A percentile compares a stretch with the other conserved stretches of the same genome.
phyloP scores from a whole-genome alignment of 2,888 invertebrate genomes.

The Rapana venosa region DNA sequence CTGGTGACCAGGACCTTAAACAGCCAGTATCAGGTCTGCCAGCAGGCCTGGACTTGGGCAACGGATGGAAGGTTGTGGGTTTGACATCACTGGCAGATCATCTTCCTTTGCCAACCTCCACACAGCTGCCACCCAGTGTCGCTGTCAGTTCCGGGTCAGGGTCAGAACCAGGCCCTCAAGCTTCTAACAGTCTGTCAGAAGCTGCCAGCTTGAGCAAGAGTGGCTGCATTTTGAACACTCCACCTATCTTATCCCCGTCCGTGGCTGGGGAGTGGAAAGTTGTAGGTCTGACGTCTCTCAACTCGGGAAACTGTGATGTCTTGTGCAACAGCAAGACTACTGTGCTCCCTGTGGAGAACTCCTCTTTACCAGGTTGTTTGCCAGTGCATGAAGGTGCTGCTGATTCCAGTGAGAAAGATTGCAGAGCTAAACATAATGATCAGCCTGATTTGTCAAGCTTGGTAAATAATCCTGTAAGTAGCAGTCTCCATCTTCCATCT shows the following conservation, averaged over 20 bases:
- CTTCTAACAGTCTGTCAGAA: not conserved
- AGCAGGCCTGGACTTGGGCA: slow-evolving; percentile 22
- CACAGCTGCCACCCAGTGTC: too few species aligned
- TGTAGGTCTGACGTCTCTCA: slow-evolving; percentile 31
- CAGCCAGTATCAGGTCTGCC: not conserved
- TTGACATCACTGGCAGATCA: slow-evolving; percentile 29
- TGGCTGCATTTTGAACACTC: not conserved
- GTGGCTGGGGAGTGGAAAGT: slow-evolving; percentile 29
- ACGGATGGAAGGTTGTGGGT: slow-evolving; percentile 41
- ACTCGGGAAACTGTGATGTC: not conserved
- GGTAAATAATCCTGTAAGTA: not conserved
- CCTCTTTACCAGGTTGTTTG: not conserved
- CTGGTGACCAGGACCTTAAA: not conserved
- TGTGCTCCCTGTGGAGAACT: not conserved
- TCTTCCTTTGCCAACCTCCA: not conserved
- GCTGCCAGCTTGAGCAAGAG: not conserved
- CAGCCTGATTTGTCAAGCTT: not conserved
- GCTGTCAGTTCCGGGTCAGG: not conserved
- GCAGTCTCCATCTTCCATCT: not conserved
- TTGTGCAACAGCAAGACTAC: not conserved
- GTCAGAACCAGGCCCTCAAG: not conserved
- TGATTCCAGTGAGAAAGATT: not conserved
- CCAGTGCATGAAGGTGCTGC: not conserved
- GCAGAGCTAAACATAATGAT: not conserved
- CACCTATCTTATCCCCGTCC: not conserved